These are phyloP conservation scores for Crax fasciolata DNA, from an alignment of 2,797 vertebrate genomes.

Conservation along the genomic window DNA sequence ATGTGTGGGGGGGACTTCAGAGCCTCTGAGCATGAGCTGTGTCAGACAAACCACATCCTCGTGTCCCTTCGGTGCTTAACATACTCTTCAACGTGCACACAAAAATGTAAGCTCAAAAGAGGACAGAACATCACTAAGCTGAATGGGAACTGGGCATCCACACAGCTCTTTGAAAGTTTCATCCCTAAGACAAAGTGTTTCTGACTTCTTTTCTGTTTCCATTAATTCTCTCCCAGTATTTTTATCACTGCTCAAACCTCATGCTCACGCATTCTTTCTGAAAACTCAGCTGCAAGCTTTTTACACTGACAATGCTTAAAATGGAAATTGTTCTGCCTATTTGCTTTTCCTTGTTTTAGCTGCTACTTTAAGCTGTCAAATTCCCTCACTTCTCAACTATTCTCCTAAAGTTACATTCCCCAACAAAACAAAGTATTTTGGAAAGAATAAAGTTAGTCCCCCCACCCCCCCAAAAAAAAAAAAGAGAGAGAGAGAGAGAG, in stretches of 20 bases:
- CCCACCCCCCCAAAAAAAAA: too few relatives aligned
- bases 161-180: not conserved
- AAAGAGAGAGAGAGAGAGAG: not conserved
- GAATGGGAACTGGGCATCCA: not conserved
- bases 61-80: not conserved
- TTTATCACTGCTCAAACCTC: not conserved
- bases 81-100: not conserved
- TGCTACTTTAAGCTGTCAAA: slow-evolving; percentile 16
- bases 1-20: not conserved
- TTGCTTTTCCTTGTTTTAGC: not conserved
- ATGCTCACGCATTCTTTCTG: not conserved
- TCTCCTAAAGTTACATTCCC: slow-evolving; percentile 11
- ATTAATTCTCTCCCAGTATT: not conserved
- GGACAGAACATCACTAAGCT: not conserved
- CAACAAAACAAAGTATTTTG: not conserved
- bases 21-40: not conserved
- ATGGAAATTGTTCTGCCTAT: slow-evolving; percentile 32
- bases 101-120: not conserved
- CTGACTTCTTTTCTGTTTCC: slow-evolving; percentile 30
- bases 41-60: not conserved
- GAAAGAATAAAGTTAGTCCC: slow-evolving; percentile 15
- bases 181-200: slow-evolving; percentile 17
- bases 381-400: not conserved
- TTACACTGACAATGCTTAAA: slow-evolving; percentile 52
- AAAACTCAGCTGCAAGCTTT: not conserved